Conservation (phyloP, 2,113 vertebrate species). For the Dasyornis broadbenti region DNA sequence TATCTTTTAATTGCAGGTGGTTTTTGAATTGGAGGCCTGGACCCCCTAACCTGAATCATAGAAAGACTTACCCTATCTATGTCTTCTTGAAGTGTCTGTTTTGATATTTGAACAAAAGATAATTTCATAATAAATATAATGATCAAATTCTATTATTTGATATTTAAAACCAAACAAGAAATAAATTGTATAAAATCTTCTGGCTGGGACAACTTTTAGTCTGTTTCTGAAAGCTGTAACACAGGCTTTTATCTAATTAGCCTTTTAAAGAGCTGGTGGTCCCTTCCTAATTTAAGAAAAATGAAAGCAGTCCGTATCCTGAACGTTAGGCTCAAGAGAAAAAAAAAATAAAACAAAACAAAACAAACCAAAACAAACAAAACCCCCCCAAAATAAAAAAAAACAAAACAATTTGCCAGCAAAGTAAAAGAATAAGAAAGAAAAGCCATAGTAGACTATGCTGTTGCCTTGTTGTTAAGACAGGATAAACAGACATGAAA, state of each 20-base stretch:
- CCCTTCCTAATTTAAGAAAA: background rate
- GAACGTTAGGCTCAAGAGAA: background rate
- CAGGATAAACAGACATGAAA: background rate
- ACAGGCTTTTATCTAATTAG: background rate
- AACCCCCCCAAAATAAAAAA: too few relatives aligned
- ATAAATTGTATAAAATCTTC: background rate
- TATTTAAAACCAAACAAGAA: background rate
- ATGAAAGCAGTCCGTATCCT: background rate
- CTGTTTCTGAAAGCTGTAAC: background rate
- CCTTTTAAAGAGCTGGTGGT: background rate
- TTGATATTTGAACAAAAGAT: background rate
- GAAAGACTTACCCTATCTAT: background rate
- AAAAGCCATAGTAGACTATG: background rate
- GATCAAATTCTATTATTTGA: background rate
- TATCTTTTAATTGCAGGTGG: background rate
- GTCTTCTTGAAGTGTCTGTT: background rate
- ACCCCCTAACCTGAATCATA: background rate
- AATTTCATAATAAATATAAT: background rate
- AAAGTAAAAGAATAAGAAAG: background rate
- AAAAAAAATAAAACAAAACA: background rate
- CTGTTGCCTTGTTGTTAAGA: background rate
- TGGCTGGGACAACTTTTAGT: background rate
- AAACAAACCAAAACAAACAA: too few relatives aligned
- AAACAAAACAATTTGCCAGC: background rate
- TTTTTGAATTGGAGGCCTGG: background rate